phyloP scores from a whole-genome alignment of 2,797 vertebrate genomes.

The Zalophus californianus region DNA sequence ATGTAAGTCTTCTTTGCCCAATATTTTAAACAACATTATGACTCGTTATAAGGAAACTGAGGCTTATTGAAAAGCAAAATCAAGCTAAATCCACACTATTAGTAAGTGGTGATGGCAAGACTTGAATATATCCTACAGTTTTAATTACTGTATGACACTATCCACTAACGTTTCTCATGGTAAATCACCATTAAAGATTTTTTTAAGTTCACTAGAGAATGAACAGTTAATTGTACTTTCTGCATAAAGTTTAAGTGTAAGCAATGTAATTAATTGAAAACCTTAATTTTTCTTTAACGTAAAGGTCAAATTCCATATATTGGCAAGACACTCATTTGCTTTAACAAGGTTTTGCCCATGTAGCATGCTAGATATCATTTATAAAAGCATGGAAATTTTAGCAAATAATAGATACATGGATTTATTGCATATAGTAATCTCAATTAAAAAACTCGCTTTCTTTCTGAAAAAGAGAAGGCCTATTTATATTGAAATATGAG shows the following conservation, averaged over 20 bases:
- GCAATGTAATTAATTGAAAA: background rate
- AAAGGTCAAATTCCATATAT: background rate
- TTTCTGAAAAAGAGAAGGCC: background rate
- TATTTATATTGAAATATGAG: background rate
- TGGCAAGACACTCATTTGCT: background rate
- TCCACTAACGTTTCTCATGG: background rate
- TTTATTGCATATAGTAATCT: background rate
- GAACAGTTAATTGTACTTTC: background rate
- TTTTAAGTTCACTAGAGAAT: background rate
- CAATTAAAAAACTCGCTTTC: background rate
- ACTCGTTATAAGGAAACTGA: background rate
- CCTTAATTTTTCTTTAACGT: conserved; percentile 3
- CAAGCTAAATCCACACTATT: background rate
- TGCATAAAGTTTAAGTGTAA: background rate
- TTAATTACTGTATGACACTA: background rate
- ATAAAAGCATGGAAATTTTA: background rate
- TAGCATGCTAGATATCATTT: background rate
- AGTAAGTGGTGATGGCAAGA: background rate
- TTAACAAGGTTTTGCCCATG: background rate
- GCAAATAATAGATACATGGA: background rate
- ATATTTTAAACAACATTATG: background rate
- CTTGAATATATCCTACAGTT: background rate
- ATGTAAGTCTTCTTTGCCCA: background rate
- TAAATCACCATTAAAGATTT: background rate
- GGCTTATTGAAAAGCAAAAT: background rate